phyloP scores from a whole-genome alignment of 2,888 invertebrate genomes.

The Drosophila bunnanda region DNA sequence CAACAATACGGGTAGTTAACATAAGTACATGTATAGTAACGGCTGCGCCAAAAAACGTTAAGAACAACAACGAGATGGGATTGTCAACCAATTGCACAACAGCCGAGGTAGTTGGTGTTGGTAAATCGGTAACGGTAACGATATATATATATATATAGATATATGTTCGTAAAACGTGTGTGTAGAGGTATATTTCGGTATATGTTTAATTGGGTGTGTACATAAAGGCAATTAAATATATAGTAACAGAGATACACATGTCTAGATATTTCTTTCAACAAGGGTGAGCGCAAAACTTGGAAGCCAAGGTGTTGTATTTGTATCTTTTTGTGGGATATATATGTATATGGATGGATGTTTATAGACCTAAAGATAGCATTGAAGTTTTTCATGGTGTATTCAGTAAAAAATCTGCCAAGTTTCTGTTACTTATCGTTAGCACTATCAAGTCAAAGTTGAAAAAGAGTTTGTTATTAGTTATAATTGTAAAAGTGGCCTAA shows the following conservation, averaged over 20 bases:
- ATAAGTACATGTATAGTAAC: constrained; percentile 34
- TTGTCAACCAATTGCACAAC: constrained; percentile 65
- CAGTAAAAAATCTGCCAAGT: constrained; percentile 74
- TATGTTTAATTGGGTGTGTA: constrained; percentile 44
- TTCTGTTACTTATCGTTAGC: constrained; percentile 35
- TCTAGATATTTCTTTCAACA: constrained; percentile 43
- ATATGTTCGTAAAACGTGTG: constrained; percentile 34
- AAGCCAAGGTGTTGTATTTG: constrained; percentile 62
- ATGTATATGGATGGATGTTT: constrained; percentile 31
- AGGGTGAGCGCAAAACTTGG: constrained; percentile 69
- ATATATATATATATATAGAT: constrained; percentile 32
- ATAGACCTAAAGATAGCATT: constrained; percentile 44
- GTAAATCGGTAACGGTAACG: constrained; percentile 44
- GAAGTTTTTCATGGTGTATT: constrained; percentile 49
- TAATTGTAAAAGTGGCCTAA: constrained; percentile 48
- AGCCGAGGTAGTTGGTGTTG: constrained; percentile 61
- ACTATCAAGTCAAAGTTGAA: constrained; percentile 26
- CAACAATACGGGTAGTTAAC: constrained; percentile 58
- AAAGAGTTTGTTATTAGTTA: constrained; percentile 19
- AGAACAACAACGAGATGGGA: constrained; percentile 67
- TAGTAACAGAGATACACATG: constrained; percentile 52
- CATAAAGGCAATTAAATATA: constrained; percentile 35
- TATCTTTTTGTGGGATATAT: constrained; percentile 30
- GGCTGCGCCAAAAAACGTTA: constrained; percentile 60
- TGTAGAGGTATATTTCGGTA: constrained; percentile 41